Base-by-base conservation (phyloP, 1,140 invertebrate genomes). In the Subanguina moxae region DNA sequence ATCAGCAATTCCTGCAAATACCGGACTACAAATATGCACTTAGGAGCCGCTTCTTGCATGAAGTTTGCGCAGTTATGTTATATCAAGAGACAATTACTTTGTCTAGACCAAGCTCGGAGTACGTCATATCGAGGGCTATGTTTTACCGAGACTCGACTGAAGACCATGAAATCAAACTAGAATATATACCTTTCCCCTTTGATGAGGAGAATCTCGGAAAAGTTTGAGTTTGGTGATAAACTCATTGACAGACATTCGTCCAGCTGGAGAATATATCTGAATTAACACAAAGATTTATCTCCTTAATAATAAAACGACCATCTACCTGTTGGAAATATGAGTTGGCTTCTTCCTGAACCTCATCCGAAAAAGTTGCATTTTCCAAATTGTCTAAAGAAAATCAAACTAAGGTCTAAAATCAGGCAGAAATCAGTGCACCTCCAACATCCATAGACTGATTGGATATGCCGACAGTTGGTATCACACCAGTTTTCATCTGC, bases 1-100 rank as follows among this genome's bases (percentile, higher is more conserved):
- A 89, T 89, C 82, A 94, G 97, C 0, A 98, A 92, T 80, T 89
- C 76, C 76, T 76, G 42, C 32, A 38, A 38, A 38, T n/a, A n/a
- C n/a, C n/a, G 23, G 71, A 72, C 0, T 30, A 21, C 1, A 30
- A 17, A 23, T 0, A 13, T 25, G 3, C n/a, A n/a, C n/a, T n/a
- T n/a, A n/a, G n/a, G n/a, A n/a, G n/a, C n/a, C n/a, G n/a, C n/a
- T n/a, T n/a, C n/a, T n/a, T n/a, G n/a, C n/a, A n/a, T n/a, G n/a
- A n/a, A n/a, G n/a, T n/a, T n/a, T n/a, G n/a, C n/a, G n/a, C n/a
- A n/a, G n/a, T n/a, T n/a, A n/a, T n/a, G n/a, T n/a, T n/a, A n/a
- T n/a, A n/a, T n/a, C n/a, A n/a, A n/a, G n/a, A n/a, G n/a, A n/a
- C n/a, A n/a, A n/a, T n/a, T n/a, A n/a, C n/a, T n/a, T n/a, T n/a